Percentiles rank a stretch among this genome's conserved stretches.
phyloP scores from a whole-genome alignment of 2,113 vertebrate species.

The Percopsis transmontana region DNA sequence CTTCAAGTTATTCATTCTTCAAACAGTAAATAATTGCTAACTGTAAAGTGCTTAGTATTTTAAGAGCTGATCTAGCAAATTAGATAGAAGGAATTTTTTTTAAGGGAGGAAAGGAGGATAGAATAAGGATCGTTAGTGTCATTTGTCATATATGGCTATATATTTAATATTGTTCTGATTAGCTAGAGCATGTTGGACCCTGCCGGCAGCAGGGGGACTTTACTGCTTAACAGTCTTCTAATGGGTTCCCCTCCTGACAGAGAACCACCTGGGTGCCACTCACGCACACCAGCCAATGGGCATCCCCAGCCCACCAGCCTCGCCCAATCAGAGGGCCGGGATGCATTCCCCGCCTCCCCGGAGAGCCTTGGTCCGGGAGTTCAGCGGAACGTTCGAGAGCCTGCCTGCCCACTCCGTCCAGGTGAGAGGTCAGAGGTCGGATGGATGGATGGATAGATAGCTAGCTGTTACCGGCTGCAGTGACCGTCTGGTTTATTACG shows the following conservation, averaged over 20 bases:
- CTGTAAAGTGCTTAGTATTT: no score
- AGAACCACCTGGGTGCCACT: slow-evolving; percentile 67
- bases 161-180: no score
- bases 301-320: slow-evolving; percentile 72
- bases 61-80: no score
- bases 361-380: slow-evolving; percentile 78
- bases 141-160: slow-evolving; percentile 19
- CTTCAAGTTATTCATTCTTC: no score
- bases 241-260: slow-evolving; percentile 43
- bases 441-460: background rate
- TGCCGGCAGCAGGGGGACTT: no score
- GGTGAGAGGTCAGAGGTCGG: slow-evolving; percentile 61
- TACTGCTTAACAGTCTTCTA: background rate
- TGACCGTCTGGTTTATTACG: no score
- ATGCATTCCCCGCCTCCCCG: slow-evolving; percentile 92
- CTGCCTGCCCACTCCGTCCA: slow-evolving; percentile 87
- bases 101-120: no score
- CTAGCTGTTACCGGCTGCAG: background rate
- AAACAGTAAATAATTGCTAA: no score
- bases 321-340: slow-evolving; percentile 80
- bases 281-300: slow-evolving; percentile 67
- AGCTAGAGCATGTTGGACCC: no score
- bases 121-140: no score
- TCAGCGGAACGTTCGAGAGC: slow-evolving; percentile 88
- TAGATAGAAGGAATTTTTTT: no score